Base-by-base conservation (phyloP, 2,113 vertebrate genomes). In the Cercopithecus mona region DNA sequence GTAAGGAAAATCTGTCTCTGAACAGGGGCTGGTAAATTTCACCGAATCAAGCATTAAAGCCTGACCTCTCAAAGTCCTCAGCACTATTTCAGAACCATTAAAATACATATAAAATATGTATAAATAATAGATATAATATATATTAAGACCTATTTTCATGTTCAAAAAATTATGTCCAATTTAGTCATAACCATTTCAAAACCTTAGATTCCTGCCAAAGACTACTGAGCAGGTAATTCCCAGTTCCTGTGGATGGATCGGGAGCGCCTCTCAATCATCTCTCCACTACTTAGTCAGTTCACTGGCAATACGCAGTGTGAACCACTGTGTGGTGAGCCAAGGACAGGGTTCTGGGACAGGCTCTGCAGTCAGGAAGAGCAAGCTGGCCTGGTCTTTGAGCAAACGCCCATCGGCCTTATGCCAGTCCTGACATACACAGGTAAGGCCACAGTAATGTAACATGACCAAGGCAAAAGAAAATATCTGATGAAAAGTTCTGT, bases 181-280 rank as follows among this genome's bases (percentile, higher is more conserved):
- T 96, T 80, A 95, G 32, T 94, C 35, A 87, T 45, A 79, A 93
- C n/a, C 27, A 91, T 88, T 94, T 88, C 75, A 90, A 96, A 97
- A 70, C 3, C 40, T 25, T 70, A 52, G 64, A 88, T 80, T 96
- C 59, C 75, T 88, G 79, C n/a, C 40, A 57, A 57, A 90, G 48
- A 35, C 66, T 81, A 43, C 0, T 10, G n/a, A 84, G 25, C 32
- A 79, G 81, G 59, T 81, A 75, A 75, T 16, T 88, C 72, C 55
- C 25, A 61, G 55, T 32, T 81, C 45, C 59, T 35, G 13, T 14
- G 35, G 68, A 40, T 45, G 72, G 68, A 11, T 12, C 1, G 38
- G 25, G 70, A 18, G 23, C 27, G 30, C 22, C 8, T 61, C 68
- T 94, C 43, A 48, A 13, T 66, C 64, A 84, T 27, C 64, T 81